Conservation (phyloP, 2,888 invertebrate genomes). For the Fragum sueziense region DNA sequence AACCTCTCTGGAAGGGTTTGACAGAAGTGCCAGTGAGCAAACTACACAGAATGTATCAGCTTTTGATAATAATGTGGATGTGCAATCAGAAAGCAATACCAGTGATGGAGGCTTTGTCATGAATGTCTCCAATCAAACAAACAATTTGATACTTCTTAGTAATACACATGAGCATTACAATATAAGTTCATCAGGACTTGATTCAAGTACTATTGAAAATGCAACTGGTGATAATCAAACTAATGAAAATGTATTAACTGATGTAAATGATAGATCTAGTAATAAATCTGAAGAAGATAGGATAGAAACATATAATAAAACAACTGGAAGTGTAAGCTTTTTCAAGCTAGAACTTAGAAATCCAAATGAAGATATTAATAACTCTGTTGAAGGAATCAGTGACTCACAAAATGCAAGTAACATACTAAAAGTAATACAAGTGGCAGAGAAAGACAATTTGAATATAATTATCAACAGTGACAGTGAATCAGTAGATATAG, state of each 20-base stretch:
- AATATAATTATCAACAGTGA: background rate
- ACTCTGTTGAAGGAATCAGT: background rate
- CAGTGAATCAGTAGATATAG: background rate
- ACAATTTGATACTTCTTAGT: no score
- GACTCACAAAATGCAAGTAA: background rate
- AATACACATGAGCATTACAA: no score
- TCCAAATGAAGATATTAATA: background rate
- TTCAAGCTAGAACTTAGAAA: background rate
- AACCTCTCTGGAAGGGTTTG: slow-evolving; percentile 1
- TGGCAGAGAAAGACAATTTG: background rate
- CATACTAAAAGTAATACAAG: background rate
- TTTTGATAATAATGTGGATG: background rate
- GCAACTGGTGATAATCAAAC: no score
- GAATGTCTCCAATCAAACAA: no score
- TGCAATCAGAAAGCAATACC: background rate
- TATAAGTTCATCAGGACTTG: no score
- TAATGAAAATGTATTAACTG: background rate
- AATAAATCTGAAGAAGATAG: background rate
- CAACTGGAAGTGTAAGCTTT: background rate
- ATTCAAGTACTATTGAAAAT: no score
- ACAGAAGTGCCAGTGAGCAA: background rate
- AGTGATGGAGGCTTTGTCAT: no score
- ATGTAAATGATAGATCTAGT: background rate
- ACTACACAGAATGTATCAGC: background rate
- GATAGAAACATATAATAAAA: background rate